Base-by-base conservation (phyloP, 2,888 invertebrate species). In the Drosophila diplacantha region DNA sequence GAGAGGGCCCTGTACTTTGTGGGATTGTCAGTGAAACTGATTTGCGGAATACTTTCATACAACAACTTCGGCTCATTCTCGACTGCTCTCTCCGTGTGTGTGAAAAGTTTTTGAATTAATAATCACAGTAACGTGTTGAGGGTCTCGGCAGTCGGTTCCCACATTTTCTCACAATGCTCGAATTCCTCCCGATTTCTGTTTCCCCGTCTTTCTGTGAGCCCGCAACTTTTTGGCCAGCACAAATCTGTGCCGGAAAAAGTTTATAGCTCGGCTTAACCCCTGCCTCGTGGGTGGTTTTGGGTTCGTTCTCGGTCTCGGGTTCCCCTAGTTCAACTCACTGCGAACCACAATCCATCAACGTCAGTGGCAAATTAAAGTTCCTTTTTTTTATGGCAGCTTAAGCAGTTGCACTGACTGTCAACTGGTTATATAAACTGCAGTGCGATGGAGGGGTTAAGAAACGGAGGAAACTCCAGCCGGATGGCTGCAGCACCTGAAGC, bases 401-500 rank as follows among this genome's bases (percentile, higher is more conserved):
- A 58, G 46, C 67, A 50, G 50, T 49, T 66, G 53, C 63, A 41
- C 39, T 53, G 29, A 43, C 61, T 61, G 65, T 54, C 62, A 64
- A 53, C 62, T 31, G 31, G 43, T 64, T 64, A 65, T 37, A 56
- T 65, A 56, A 65, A 49, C 44, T 63, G 63, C 51, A 62, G 24
- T 31, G 58, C 24, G 7, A 34, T 29, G 18, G 32, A 57, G 11
- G 29, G 18, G 26, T 9, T 9, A 11, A 12, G 22, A 14, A 61
- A 18, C 26, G 44, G 55, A 46, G 35, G 49, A 51, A 58, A 41
- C 63, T 41, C 41, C 60, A 39, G 16, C 61, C 61, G 62, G 39
- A 22, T 41, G 59, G 49, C 50, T 50, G 38, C 47, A 69, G 49
- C 72, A 72, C 79, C 81, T 75, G 68, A 68, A 77, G 81, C 63